phyloP scores from a whole-genome alignment of 1,140 invertebrate genomes.

The Cydia pomonella region DNA sequence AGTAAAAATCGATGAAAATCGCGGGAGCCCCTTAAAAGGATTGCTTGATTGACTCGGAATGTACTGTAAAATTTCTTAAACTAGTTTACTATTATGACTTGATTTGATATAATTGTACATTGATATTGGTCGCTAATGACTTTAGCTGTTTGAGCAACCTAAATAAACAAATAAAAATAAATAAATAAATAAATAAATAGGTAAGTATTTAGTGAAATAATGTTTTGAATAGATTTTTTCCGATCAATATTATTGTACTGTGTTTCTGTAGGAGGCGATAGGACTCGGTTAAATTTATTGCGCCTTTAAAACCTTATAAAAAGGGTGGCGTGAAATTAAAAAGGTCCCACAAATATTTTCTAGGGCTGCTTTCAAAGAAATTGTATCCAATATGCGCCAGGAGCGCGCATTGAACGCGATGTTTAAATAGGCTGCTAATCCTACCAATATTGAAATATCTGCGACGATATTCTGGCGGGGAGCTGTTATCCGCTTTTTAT shows the following conservation, averaged over 20 bases:
- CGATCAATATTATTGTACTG: not conserved
- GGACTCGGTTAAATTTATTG: conserved; percentile 2
- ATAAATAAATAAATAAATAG: not conserved
- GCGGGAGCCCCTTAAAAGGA: no score
- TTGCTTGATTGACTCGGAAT: no score
- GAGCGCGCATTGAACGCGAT: conserved; percentile 65
- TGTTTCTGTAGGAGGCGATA: not conserved
- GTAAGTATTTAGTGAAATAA: conserved; percentile 1
- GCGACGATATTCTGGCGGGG: conserved; percentile 71
- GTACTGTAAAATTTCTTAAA: no score
- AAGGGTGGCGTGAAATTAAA: conserved; percentile 61
- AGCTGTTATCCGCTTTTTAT: conserved; percentile 75
- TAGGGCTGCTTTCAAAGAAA: conserved; percentile 65
- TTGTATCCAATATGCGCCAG: conserved; percentile 71
- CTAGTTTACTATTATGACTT: no score
- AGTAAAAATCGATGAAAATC: no score
- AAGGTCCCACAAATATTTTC: conserved; percentile 73
- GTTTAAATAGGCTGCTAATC: conserved; percentile 78
- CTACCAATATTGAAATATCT: conserved; percentile 78
- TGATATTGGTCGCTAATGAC: no score
- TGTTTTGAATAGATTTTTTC: not conserved
- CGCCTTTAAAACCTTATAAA: conserved; percentile 20
- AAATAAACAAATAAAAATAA: no score
- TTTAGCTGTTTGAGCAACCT: no score
- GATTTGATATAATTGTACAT: no score